Evolutionary conservation across 2,797 vertebrate species (phyloP).

Genomic region (Lerista edwardsae): DNA sequence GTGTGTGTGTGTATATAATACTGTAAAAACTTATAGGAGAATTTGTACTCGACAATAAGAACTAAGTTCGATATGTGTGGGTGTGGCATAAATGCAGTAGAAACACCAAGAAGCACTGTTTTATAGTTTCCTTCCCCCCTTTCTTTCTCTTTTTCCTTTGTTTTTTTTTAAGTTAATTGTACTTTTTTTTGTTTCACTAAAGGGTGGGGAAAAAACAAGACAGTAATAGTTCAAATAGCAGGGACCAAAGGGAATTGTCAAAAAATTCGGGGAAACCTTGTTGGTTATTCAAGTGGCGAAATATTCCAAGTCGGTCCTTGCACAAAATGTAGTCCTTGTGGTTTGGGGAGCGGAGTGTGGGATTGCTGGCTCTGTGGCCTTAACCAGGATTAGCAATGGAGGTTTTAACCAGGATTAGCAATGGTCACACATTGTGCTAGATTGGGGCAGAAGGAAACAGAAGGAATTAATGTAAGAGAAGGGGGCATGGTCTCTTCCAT

Average conservation of each 20-base stretch:
- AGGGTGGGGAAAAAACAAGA: neutral
- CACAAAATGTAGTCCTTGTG: too few species aligned
- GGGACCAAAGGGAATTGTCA: constrained; percentile 7
- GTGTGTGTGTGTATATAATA: too few species aligned
- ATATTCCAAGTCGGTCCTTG: too few species aligned
- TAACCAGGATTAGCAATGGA: too few species aligned
- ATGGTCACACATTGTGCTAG: too few species aligned
- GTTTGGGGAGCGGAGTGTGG: neutral
- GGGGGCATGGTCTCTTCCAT: too few species aligned
- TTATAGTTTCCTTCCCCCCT: constrained; percentile 18
- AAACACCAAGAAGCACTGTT: constrained; percentile 11
- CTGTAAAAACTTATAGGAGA: constrained; percentile 12
- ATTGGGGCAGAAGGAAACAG: too few species aligned
- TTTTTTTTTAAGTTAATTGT: too few species aligned
- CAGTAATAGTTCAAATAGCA: constrained; percentile 15
- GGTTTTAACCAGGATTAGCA: too few species aligned
- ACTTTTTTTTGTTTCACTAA: too few species aligned
- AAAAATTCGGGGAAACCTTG: neutral
- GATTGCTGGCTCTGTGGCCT: neutral
- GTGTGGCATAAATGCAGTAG: neutral
- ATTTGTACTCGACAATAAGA: constrained; percentile 4
- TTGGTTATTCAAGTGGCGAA: neutral
- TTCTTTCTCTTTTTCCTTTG: neutral
- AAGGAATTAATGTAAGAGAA: too few species aligned
- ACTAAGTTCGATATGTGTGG: neutral